phyloP scores from a whole-genome alignment of 2,113 vertebrate genomes.

The Hemiscyllium ocellatum region DNA sequence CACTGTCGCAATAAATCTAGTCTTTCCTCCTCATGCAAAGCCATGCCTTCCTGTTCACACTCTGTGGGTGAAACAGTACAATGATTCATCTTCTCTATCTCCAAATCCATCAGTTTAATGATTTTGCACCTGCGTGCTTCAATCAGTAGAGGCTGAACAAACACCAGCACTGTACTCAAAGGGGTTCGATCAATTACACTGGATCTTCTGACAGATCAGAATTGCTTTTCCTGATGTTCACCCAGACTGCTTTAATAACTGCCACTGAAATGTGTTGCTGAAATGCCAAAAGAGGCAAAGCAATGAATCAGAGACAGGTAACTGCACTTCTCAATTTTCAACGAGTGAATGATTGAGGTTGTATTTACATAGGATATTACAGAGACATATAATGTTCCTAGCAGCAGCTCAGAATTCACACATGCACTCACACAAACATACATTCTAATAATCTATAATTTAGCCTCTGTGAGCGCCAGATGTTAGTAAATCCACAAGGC shows the following conservation, averaged over 20 bases:
- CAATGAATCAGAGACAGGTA: not conserved
- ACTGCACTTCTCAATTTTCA: not conserved
- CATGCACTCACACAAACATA: not conserved
- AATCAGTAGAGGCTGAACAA: not conserved
- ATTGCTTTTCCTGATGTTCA: not conserved
- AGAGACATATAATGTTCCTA: not conserved
- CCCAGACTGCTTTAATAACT: not conserved
- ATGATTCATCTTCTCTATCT: not conserved
- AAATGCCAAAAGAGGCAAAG: not conserved
- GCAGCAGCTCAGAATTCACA: not conserved
- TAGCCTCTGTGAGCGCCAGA: not conserved
- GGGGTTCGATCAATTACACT: not conserved
- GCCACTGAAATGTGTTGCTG: slow-evolving; percentile 7
- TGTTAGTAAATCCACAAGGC: no score
- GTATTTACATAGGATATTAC: not conserved
- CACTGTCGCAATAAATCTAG: not conserved
- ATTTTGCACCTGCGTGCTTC: not conserved
- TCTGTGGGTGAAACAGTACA: no score
- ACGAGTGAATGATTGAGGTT: not conserved
- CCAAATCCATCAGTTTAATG: not conserved
- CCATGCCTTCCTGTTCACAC: not conserved
- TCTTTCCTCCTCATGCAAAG: not conserved
- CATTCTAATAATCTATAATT: not conserved
- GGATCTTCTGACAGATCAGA: not conserved
- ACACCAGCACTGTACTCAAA: not conserved